Evolutionary conservation across 2,797 vertebrate species (phyloP), one percentile per base, ranked within the genome.

Genomic region (Schizopygopsis malacanthus): DNA sequence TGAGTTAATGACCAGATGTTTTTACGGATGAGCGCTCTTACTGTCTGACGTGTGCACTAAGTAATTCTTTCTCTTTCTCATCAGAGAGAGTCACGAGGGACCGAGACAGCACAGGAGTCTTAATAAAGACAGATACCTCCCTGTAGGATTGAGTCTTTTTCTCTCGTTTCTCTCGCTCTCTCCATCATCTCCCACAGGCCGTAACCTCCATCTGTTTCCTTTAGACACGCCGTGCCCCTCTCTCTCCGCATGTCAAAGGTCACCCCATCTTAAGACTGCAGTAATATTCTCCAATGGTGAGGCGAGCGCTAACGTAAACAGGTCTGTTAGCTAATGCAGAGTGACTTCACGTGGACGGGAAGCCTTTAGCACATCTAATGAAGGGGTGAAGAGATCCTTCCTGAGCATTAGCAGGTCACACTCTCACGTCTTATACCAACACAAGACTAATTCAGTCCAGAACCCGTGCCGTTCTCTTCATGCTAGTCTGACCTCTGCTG

Each of bases 161-260:
- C 70, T 63, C 76, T 83, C 5, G 2, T 13, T 52, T 71, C 52
- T 77, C 18, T 33, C 4, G 71, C 59, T 69, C 45, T 69, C 54
- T 78, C 69, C 79, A 28, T 69, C n/a, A 22, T 88, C 73, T 81
- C 61, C 79, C 67, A 10, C 33, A 84, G 85, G 81, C 73, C 47
- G 33, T 79, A 33, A 79, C 75, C 54, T 86, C 87, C 90, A 90
- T 90, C 84, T 91, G 90, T 89, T 91, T 90, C 50, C 84, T 89
- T 89, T 89, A 88, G 89, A 87, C 86, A 86, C 82, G 82, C 85
- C 65, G 25, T 47, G 45, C 16, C 43, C 54, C 82, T 56, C 72
- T 76, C 39, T 82, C 81, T 83, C 28, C 41, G 54, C 25, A 4
- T 87, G 90, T 89, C 89, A 90, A 75, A 88, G 90, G 87, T 89